These are phyloP conservation scores for Ochropacha duplaris DNA, from an alignment of 2,888 invertebrate genomes.

Conservation along the genomic window DNA sequence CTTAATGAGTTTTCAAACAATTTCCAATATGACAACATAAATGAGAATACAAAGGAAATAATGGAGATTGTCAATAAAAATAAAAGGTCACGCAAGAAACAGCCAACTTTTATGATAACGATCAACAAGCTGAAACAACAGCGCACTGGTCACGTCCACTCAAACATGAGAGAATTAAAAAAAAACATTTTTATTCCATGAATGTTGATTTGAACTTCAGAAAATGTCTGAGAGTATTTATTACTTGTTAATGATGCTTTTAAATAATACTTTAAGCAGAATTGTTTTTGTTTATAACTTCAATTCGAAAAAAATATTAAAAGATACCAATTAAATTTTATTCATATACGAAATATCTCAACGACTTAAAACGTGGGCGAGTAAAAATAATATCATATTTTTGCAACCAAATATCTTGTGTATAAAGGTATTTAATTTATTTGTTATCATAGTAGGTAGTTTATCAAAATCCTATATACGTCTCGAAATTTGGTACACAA, in stretches of 20 bases:
- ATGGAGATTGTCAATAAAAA: conserved; percentile 4
- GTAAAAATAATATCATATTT: no score
- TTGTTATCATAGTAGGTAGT: no score
- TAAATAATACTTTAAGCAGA: no score
- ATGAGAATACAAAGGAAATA: neutral
- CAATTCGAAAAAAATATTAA: no score
- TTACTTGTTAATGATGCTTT: neutral
- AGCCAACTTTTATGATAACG: conserved; percentile 1
- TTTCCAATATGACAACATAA: neutral
- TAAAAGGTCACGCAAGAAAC: neutral
- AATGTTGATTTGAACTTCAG: neutral
- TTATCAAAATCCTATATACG: no score
- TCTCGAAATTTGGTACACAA: no score
- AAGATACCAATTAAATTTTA: no score
- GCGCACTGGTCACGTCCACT: neutral
- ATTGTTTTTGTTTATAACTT: no score
- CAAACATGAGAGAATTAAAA: neutral
- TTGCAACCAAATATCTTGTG: no score
- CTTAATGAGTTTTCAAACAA: neutral
- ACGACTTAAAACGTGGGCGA: no score
- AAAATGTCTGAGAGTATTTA: neutral
- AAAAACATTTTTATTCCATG: neutral
- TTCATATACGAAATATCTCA: no score
- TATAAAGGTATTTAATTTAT: no score
- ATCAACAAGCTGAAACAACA: conserved; percentile 1